These are phyloP conservation scores for Bradynema listronoti DNA, from an alignment of 1,140 invertebrate genomes.

Conservation along the genomic window DNA sequence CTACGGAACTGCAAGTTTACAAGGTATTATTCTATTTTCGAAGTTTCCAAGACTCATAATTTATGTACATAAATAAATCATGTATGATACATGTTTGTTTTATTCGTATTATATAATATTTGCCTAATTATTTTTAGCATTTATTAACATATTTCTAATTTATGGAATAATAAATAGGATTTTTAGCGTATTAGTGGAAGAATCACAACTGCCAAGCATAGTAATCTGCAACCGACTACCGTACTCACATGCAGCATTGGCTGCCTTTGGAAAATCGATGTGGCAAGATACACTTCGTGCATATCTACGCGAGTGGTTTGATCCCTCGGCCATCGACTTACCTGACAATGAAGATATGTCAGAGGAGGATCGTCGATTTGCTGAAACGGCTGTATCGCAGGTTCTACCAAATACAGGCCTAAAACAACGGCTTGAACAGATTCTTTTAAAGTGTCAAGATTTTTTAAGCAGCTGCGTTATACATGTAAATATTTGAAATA, in stretches of 20 bases:
- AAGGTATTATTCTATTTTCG: not conserved
- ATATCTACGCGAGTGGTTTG: slow-evolving; percentile 8
- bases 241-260: slow-evolving; percentile 1
- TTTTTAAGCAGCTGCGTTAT: slow-evolving; percentile 6
- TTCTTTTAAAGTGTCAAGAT: slow-evolving; percentile 7
- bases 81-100: not conserved
- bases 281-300: not conserved
- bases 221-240: slow-evolving; percentile 1
- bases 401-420: not conserved
- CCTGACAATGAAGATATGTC: slow-evolving; percentile 2
- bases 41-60: not conserved
- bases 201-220: not conserved
- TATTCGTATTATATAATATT: not conserved
- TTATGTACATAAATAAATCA: not conserved
- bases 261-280: not conserved
- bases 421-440: slow-evolving; percentile 1
- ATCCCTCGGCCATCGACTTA: not conserved
- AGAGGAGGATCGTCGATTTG: not conserved
- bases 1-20: not conserved
- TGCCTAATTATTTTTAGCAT: not conserved
- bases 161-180: not conserved
- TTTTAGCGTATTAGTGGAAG: slow-evolving; percentile 2
- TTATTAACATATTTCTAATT: not conserved
- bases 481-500: not conserved
- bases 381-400: not conserved